Percentiles rank a stretch among this genome's conserved stretches.
phyloP scores from a whole-genome alignment of 2,113 vertebrate species.

The Bos indicus region DNA sequence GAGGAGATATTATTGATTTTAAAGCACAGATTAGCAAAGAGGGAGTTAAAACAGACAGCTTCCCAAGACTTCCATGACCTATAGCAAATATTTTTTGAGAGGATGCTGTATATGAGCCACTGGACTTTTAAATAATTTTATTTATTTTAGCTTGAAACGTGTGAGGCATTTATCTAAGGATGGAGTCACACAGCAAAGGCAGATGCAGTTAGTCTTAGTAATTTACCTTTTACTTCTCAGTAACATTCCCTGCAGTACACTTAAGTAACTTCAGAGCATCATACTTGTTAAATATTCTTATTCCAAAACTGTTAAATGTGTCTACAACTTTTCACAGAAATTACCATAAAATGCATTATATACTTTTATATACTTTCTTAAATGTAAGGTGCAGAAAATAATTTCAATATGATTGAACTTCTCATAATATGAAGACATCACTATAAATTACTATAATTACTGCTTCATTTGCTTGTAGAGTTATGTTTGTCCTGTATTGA shows the following conservation, averaged over 20 bases:
- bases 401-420: not conserved
- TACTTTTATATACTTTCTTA: not conserved
- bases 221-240: not conserved
- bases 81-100: not conserved
- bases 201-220: not conserved
- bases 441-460: not conserved
- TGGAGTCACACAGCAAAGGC: not conserved
- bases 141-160: not conserved
- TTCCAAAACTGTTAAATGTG: not conserved
- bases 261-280: not conserved
- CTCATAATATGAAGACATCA: not conserved
- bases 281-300: not conserved
- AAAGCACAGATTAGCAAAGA: not conserved
- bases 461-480: not conserved
- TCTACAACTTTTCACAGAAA: not conserved
- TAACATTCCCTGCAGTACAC: not conserved
- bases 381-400: not conserved
- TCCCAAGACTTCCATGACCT: not conserved
- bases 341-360: not conserved
- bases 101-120: not conserved
- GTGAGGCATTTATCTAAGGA: not conserved
- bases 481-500: not conserved
- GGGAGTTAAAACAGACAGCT: not conserved
- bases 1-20: not conserved
- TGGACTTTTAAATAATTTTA: slow-evolving; percentile 15